Base-by-base conservation (phyloP, 2,113 vertebrate genomes). In the Sardina pilchardus region DNA sequence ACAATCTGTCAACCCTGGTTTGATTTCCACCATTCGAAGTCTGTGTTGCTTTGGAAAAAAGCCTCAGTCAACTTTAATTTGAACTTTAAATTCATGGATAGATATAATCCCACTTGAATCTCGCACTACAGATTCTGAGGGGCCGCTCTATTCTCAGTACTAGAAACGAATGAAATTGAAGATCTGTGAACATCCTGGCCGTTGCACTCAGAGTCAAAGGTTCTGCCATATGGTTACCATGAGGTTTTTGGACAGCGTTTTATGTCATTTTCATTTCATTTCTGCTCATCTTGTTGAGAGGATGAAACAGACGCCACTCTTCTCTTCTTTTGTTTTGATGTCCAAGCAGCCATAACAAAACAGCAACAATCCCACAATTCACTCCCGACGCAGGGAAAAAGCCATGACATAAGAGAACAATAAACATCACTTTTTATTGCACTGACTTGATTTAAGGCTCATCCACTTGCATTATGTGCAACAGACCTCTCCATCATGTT, bases 391-490 rank as follows among this genome's bases (percentile, higher is more conserved):
- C 14, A 2, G 67, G 67, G 67, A 14, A 75, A 75, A 56, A 83
- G 6, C n/a, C 39, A 50, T 85, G 44, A 75, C 19, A 48, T 56
- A 78, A 78, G 71, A 36, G 71, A 36, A 78, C 71, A 4, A 78
- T 78, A 78, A 78, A 78, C 67, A 75, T 75, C 67, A 75, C 71
- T 78, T 78, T 78, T 78, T 78, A 78, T 78, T 36, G 71, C 71
- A 36, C 30, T 5, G 71, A 59, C 30, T 78, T 36, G 71, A 78
- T 78, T 78, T 78, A 78, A 78, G 30, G 34, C 71, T 17, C 26
- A 34, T 36, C 30, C 71, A 16, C 71, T 17, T 78, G 26, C 34
- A 10, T 78, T 78, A 78, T 78, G 3, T 78, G 71, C 39, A 34
- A 36, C 67, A 78, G 71, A 34, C 3, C 71, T 17, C 30, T 36